Evolutionary conservation across 2,113 vertebrate species (phyloP), one percentile per base, ranked within the genome.

Genomic region (Silurus meridionalis): DNA sequence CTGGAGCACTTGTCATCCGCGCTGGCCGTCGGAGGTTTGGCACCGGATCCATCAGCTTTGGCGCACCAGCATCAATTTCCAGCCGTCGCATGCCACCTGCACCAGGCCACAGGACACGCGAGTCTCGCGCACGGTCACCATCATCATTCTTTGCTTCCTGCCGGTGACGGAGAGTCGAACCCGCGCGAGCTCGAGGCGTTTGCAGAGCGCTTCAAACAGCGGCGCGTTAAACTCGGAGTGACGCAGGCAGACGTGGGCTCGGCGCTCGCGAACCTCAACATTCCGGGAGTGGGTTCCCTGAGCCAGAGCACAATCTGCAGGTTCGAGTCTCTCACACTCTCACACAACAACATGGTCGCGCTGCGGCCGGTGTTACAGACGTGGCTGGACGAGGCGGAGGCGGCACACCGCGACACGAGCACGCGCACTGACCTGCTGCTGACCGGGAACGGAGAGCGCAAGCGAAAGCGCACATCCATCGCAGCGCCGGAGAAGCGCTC

Each of bases 251-350:
- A 99, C 86, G 98, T 99, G 93, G 98, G 98, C 82, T 95, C 97
- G 53, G 98, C 98, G 15, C 91, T 99, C 87, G 98, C 97, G 94
- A 99, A 97, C 95, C 95, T 99, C 88, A 99, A 99, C 96, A 99
- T 99, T 91, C 98, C 97, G 2, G 98, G 98, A 14, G 98, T 99
- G 92, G 98, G 97, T 64, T 99, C 97, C 66, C 96, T 99, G 61
- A 99, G 98, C 93, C 98, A 99, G 92, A 99, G 98, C 95, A 99
- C 98, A 92, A 99, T 99, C 95, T 99, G 98, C 93, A 95, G 98
- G 87, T 99, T 99, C 91, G 98, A 99, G 93, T 99, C 98, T 4
- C 97, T 99, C 80, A 99, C 98, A 17, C 94, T 99, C 80, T 99
- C 97, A 8, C 98, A 99, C 95, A 99, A 99, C 95, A 99, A 99